A percentile compares a stretch with the other conserved stretches of the same genome.
These are phyloP conservation scores for Galbula dea DNA, from an alignment of 2,113 vertebrate species.

Conservation along the genomic window DNA sequence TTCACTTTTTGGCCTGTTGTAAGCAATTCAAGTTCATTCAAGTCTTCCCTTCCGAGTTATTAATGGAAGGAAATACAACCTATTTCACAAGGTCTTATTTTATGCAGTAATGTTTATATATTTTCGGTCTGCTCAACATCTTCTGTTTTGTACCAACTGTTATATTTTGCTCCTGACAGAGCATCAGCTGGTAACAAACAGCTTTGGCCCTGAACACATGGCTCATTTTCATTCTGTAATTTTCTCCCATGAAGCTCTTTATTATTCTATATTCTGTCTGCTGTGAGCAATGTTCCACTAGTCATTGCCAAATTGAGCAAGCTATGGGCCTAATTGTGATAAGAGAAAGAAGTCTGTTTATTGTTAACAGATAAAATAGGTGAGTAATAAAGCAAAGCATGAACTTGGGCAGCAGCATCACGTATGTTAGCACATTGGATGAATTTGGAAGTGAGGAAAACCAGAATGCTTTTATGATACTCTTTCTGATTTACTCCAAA, in stretches of 20 bases:
- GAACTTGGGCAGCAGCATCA: neutral
- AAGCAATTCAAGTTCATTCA: neutral
- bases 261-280: neutral
- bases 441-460: neutral
- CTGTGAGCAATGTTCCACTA: neutral
- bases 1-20: neutral
- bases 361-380: conserved; percentile 27
- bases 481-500: neutral
- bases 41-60: neutral
- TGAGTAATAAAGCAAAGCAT: conserved; percentile 55
- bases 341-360: neutral
- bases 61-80: neutral
- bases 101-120: neutral
- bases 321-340: neutral
- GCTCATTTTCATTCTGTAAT: conserved; percentile 12
- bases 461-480: neutral
- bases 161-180: neutral
- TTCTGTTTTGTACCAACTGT: neutral
- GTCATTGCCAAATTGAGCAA: neutral
- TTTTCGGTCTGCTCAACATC: neutral
- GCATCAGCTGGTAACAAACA: neutral
- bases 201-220: neutral
- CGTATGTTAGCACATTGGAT: neutral
- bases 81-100: neutral
- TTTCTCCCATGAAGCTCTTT: neutral